Base-by-base conservation (phyloP, 2,888 invertebrate species). In the Plemyria rubiginata region DNA sequence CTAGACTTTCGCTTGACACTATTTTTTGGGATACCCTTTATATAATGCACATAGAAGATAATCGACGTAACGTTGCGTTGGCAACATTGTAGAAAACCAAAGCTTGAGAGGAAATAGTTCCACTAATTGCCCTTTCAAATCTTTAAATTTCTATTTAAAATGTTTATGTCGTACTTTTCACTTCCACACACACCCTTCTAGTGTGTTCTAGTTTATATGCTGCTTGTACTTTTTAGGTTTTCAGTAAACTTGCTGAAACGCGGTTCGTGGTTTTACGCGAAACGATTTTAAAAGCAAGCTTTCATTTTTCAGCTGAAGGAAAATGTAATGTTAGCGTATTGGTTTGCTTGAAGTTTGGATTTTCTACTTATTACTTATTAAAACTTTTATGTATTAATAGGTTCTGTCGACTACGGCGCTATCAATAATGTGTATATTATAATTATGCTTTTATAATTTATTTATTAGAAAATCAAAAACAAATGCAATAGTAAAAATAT, bases 41-140 rank as follows among this genome's bases (percentile, higher is more conserved):
- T n/a, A n/a, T n/a, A n/a, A n/a, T n/a, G n/a, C n/a, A n/a, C n/a
- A n/a, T n/a, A n/a, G n/a, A n/a, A n/a, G n/a, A n/a, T n/a, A n/a
- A n/a, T n/a, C n/a, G n/a, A n/a, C n/a, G n/a, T n/a, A n/a, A n/a
- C 4, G 40, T 40, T 4, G n/a, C n/a, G n/a, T 40, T n/a, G 4
- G 40, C 7, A 40, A 40, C 12, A 12, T n/a, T 6, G 40, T n/a
- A 40, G 40, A 45, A 45, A 45, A 45, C 45, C 45, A 16, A 45
- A 45, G 45, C 11, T 45, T 32, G 29, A 58, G 45, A 48, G 46
- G 59, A 59, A 52, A 59, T 59, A n/a, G 59, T 59, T 58, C 46
- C 52, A 53, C 52, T 59, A 59, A 59, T 59, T 59, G 46, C 46
- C 52, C 52, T 52, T 59, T 46, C 40, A 59, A 52, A 59, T 46